Evolutionary conservation across 2,797 vertebrate species (phyloP).

Genomic region (Onychomys torridus): DNA sequence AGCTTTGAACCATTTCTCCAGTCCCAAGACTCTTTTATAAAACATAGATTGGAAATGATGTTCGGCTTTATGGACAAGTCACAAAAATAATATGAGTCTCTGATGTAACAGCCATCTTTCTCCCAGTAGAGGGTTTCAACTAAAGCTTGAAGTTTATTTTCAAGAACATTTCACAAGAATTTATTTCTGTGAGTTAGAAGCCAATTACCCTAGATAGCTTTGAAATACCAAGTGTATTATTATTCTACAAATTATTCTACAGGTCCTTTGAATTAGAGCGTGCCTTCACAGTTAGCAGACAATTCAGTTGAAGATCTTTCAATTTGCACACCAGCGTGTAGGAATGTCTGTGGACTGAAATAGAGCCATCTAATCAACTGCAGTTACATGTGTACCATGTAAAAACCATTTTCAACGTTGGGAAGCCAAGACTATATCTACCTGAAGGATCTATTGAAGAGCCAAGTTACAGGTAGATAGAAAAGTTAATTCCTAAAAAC

Average conservation of each 20-base stretch:
- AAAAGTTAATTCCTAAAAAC: conserved; percentile 44
- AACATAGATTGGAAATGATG: not conserved
- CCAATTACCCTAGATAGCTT: not conserved
- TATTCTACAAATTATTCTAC: not conserved
- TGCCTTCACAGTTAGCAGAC: not conserved
- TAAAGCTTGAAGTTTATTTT: conserved; percentile 4
- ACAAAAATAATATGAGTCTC: not conserved
- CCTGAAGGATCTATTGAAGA: not conserved
- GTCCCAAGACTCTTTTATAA: not conserved
- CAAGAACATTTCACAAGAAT: not conserved
- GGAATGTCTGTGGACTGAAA: not conserved
- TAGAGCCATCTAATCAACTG: not conserved
- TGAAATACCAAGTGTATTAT: conserved; percentile 32
- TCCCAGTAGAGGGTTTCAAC: conserved; percentile 5
- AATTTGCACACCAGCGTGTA: not conserved
- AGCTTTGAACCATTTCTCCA: not conserved
- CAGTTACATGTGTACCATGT: not conserved
- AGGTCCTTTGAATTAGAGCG: conserved; percentile 44
- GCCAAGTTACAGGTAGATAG: not conserved
- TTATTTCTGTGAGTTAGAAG: conserved; percentile 27
- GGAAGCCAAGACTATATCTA: not conserved
- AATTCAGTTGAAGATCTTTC: conserved; percentile 44
- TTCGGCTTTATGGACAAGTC: conserved; percentile 8
- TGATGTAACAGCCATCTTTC: not conserved
- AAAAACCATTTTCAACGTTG: not conserved